Conservation (phyloP, 2,797 vertebrate species). For the Eulemur coronatus region DNA sequence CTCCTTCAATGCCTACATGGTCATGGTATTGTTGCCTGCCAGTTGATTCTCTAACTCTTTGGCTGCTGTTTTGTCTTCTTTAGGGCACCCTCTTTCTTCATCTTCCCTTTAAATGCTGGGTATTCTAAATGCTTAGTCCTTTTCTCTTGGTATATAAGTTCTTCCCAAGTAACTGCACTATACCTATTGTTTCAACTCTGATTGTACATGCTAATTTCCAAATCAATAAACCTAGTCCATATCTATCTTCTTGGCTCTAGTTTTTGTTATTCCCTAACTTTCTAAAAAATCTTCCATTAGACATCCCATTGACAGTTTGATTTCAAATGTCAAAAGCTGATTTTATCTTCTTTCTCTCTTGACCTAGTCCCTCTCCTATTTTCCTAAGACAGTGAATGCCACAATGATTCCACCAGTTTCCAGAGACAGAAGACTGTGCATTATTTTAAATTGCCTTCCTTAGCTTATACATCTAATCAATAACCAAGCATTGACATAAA, state of each 20-base stretch:
- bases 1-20: not conserved
- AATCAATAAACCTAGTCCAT: not conserved
- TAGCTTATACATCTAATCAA: not conserved
- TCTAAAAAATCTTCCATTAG: not conserved
- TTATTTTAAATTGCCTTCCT: not conserved
- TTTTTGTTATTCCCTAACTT: not conserved
- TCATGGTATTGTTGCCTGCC: not conserved
- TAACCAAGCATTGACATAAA: not conserved
- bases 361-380: not conserved
- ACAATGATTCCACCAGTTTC: not conserved
- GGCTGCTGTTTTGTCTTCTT: not conserved
- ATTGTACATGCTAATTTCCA: not conserved
- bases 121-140: not conserved
- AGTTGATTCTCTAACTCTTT: not conserved
- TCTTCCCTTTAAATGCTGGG: not conserved
- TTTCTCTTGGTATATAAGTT: not conserved
- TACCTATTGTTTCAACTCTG: not conserved
- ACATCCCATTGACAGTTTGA: not conserved
- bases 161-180: not conserved
- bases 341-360: not conserved
- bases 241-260: not conserved
- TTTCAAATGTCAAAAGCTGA: slow-evolving; percentile 36
- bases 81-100: not conserved
- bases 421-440: not conserved
- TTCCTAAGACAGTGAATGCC: not conserved